Conservation (phyloP, 2,888 invertebrate genomes). For the Eilema caniola region DNA sequence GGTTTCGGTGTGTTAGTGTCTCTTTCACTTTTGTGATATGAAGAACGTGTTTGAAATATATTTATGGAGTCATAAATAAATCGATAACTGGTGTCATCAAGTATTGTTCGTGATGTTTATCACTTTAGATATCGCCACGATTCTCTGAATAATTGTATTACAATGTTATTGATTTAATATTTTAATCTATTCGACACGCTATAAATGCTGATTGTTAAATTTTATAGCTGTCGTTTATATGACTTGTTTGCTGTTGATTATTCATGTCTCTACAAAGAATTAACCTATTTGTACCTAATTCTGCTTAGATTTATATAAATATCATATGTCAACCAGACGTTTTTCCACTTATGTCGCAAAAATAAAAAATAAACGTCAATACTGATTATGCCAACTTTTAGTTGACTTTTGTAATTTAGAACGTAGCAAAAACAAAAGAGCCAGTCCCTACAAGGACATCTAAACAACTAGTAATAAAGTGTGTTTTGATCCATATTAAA, state of each 20-base stretch:
- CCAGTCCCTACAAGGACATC: conserved; percentile 37
- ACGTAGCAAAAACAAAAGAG: conserved; percentile 32
- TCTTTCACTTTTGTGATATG: conserved; percentile 31
- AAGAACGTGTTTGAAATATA: conserved; percentile 36
- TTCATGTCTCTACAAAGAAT: conserved; percentile 39
- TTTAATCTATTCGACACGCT: conserved; percentile 45
- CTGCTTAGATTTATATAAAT: conserved; percentile 40
- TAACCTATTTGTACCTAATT: conserved; percentile 50
- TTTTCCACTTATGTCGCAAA: conserved; percentile 34
- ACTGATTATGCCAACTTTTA: conserved; percentile 27
- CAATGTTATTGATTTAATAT: conserved; percentile 53
- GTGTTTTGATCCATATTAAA: conserved; percentile 42
- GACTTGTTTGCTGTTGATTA: conserved; percentile 49
- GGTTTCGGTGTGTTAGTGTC: conserved; percentile 19
- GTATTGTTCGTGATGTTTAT: conserved; percentile 50
- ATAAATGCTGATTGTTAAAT: conserved; percentile 48
- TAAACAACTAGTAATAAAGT: conserved; percentile 39
- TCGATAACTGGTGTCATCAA: conserved; percentile 50
- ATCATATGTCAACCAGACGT: conserved; percentile 30
- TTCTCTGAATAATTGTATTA: conserved; percentile 50
- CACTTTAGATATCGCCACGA: conserved; percentile 45
- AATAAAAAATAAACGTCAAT: conserved; percentile 32
- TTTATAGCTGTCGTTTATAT: conserved; percentile 54
- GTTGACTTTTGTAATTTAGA: conserved; percentile 32
- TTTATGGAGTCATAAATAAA: conserved; percentile 61